These are phyloP conservation scores for Gallirallus australis DNA, from an alignment of 2,797 vertebrate genomes.

Conservation along the genomic window DNA sequence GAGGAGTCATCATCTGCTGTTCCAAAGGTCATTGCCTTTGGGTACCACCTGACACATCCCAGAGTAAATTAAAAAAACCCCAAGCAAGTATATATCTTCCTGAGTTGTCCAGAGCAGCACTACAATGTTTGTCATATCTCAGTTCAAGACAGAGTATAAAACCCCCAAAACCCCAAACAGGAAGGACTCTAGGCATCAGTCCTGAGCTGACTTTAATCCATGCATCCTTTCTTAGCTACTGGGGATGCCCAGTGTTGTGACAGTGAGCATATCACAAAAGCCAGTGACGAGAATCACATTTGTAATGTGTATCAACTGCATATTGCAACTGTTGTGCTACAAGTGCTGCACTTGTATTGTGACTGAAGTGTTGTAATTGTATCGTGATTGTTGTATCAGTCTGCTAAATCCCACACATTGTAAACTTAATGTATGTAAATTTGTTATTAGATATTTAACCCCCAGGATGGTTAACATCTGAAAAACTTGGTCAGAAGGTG, in stretches of 20 bases:
- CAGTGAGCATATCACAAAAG: neutral
- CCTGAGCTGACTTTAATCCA: neutral
- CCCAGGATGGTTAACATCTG: neutral
- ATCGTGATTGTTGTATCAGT: neutral
- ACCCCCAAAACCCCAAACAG: neutral
- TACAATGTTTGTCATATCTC: neutral
- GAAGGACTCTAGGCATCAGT: neutral
- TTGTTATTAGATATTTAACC: neutral
- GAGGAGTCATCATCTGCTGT: neutral
- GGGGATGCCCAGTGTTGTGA: neutral
- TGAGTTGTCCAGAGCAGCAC: neutral
- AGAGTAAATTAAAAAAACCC: neutral
- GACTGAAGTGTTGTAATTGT: neutral
- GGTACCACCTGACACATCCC: neutral
- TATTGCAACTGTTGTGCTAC: neutral
- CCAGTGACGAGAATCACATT: neutral
- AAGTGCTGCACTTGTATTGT: neutral
- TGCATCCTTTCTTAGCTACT: neutral
- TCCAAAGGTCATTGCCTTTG: neutral
- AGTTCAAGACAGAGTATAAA: neutral
- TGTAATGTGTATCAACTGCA: neutral
- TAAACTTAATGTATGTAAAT: neutral
- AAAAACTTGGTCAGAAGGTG: neutral
- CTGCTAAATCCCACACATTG: neutral
- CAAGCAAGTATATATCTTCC: neutral